Conservation (phyloP, 2,113 vertebrate species). For the Formicarius rufipectus region DNA sequence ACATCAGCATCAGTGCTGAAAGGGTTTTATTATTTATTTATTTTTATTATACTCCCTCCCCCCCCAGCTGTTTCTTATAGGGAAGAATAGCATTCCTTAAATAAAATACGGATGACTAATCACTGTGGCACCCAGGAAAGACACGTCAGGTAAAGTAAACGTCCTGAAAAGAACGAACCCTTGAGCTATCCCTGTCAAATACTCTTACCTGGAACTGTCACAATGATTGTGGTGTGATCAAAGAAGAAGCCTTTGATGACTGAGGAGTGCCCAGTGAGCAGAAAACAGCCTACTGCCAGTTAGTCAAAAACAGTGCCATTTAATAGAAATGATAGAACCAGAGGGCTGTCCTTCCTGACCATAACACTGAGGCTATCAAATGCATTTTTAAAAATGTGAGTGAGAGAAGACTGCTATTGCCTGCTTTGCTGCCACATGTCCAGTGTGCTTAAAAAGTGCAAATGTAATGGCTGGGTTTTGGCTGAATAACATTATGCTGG, state of each 20-base stretch:
- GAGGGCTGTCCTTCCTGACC: not conserved
- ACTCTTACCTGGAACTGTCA: conserved; percentile 67
- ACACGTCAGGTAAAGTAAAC: conserved; percentile 64
- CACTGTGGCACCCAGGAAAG: conserved; percentile 50
- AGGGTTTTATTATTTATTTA: not conserved
- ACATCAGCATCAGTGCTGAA: not conserved
- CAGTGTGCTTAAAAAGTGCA: not conserved
- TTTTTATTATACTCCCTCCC: not conserved
- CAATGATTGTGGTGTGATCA: conserved; percentile 29
- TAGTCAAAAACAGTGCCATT: not conserved
- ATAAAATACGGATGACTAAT: conserved; percentile 50
- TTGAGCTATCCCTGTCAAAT: conserved; percentile 64
- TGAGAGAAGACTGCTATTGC: not conserved
- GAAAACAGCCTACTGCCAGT: conserved; percentile 31
- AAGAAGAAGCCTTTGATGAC: conserved; percentile 22
- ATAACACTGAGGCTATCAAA: not conserved
- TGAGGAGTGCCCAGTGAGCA: conserved; percentile 31
- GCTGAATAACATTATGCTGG: not conserved
- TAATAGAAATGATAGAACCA: not conserved
- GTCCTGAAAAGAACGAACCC: conserved; percentile 65
- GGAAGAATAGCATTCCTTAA: not conserved
- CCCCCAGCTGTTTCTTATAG: not conserved
- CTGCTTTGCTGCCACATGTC: not conserved
- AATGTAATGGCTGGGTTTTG: not conserved
- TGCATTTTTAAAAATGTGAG: not conserved